Conservation (phyloP, 2,797 vertebrate genomes). For the Varecia variegata region DNA sequence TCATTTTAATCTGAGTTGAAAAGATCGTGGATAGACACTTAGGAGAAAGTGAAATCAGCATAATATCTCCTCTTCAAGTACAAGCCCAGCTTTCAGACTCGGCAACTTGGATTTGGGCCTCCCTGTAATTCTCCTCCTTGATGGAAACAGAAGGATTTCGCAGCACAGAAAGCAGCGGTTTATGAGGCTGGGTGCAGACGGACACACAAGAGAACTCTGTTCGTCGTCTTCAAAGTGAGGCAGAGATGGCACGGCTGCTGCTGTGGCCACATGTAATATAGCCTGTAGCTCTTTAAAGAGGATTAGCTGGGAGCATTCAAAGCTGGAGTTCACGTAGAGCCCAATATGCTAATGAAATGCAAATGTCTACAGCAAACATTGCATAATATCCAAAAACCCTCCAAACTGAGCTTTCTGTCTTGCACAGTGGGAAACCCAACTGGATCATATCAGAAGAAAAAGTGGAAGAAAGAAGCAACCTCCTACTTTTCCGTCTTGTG, state of each 20-base stretch:
- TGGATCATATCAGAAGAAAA: slow-evolving; percentile 48
- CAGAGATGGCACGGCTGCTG: slow-evolving; percentile 74
- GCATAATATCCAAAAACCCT: slow-evolving; percentile 79
- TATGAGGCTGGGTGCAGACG: slow-evolving; percentile 66
- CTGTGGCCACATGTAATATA: slow-evolving; percentile 84
- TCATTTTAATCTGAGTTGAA: slow-evolving; percentile 35
- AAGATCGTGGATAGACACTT: neutral
- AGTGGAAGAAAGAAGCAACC: neutral
- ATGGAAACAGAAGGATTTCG: slow-evolving; percentile 74
- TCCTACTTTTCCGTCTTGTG: neutral
- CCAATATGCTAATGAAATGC: slow-evolving; percentile 86
- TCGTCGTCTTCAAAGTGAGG: slow-evolving; percentile 85
- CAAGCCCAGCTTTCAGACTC: slow-evolving; percentile 19
- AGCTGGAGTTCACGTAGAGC: slow-evolving; percentile 79
- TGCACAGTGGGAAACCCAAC: slow-evolving; percentile 74
- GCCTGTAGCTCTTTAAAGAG: slow-evolving; percentile 87
- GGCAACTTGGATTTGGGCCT: neutral
- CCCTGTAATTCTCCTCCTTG: slow-evolving; percentile 60
- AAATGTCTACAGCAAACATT: slow-evolving; percentile 85
- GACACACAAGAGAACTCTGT: slow-evolving; percentile 84
- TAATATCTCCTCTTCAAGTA: neutral
- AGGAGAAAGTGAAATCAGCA: slow-evolving; percentile 17
- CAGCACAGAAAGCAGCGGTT: slow-evolving; percentile 73
- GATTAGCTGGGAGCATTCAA: slow-evolving; percentile 86
- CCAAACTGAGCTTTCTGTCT: slow-evolving; percentile 77